Evolutionary conservation across 2,113 vertebrate species (phyloP).

Genomic region (Hyperoodon ampullatus): DNA sequence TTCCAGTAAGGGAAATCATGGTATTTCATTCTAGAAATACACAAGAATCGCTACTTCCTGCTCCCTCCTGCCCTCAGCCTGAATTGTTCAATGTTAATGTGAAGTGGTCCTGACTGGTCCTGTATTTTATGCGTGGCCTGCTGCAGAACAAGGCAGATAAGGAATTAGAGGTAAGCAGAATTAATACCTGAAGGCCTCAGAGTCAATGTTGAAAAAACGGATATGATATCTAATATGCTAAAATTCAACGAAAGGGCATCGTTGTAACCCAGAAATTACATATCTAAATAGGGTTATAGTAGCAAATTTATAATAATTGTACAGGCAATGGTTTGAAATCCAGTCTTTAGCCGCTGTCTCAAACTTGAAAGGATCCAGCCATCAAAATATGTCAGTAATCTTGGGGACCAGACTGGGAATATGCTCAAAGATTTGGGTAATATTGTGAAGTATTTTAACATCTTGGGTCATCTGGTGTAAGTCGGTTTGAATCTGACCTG

Average conservation of each 20-base stretch:
- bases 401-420: background rate
- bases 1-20: slow-evolving; percentile 19
- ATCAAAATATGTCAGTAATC: background rate
- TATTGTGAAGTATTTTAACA: background rate
- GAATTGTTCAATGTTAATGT: background rate
- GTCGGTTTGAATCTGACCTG: background rate
- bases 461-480: background rate
- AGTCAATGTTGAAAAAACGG: background rate
- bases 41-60: background rate
- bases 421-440: background rate
- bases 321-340: background rate
- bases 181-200: background rate
- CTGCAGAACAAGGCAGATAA: background rate
- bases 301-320: background rate
- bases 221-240: background rate
- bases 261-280: background rate
- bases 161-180: background rate
- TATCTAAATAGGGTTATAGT: background rate
- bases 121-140: slow-evolving; percentile 4
- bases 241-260: background rate
- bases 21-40: slow-evolving; percentile 55
- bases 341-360: background rate
- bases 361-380: background rate
- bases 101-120: background rate
- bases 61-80: background rate